Conservation (phyloP, 2,888 invertebrate genomes). For the Ashinkailepas kermadecensis region DNA sequence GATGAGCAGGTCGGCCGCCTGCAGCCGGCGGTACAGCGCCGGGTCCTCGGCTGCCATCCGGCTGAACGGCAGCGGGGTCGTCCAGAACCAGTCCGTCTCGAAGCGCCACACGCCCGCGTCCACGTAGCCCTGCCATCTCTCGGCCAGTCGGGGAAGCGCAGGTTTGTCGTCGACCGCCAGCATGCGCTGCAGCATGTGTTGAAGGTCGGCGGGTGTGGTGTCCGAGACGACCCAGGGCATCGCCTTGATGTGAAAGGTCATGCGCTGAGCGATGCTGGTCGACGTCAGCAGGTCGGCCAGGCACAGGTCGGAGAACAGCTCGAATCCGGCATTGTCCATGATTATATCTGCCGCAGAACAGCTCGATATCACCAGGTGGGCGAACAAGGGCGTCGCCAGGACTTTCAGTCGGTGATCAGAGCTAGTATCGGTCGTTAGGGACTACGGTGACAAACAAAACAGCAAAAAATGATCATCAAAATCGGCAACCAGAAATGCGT, state of each 20-base stretch:
- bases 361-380: too few relatives aligned
- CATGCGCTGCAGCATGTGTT: conserved; percentile 33
- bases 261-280: conserved; percentile 52
- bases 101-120: conserved; percentile 1
- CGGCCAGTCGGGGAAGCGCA: not conserved
- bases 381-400: too few relatives aligned
- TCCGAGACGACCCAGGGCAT: conserved; percentile 97
- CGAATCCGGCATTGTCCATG: conserved; percentile 90
- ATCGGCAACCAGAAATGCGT: too few relatives aligned
- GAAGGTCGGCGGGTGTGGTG: conserved; percentile 64
- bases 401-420: too few relatives aligned
- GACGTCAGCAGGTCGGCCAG: conserved; percentile 69
- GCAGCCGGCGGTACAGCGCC: not conserved
- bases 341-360: conserved; percentile 43
- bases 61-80: not conserved
- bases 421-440: too few relatives aligned
- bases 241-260: conserved; percentile 75
- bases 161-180: not conserved
- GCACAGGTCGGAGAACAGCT: conserved; percentile 80
- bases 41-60: not conserved
- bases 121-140: not conserved
- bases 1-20: conserved; percentile 38
- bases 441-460: too few relatives aligned
- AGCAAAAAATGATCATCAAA: too few relatives aligned
- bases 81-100: not conserved